A percentile compares a stretch with the other conserved stretches of the same genome.
phyloP scores from a whole-genome alignment of 2,888 invertebrate genomes.

The Gryllus longicercus region DNA sequence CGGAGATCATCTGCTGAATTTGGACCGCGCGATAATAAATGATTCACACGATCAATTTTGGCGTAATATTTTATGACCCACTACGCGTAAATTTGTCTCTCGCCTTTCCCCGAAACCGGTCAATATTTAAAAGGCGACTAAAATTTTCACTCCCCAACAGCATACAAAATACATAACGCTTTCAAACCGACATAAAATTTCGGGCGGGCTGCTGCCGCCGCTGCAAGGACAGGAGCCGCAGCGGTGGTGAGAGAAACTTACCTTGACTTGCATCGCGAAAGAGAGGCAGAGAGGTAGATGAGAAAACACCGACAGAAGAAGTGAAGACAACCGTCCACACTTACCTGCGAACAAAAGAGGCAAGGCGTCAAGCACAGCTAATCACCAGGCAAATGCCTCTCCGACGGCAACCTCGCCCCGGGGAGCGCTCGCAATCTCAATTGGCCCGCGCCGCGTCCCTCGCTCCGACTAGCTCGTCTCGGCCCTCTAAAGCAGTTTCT shows the following conservation, averaged over 20 bases:
- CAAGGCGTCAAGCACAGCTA: no score
- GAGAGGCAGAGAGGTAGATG: background rate
- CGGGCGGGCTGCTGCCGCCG: background rate
- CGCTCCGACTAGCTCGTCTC: no score
- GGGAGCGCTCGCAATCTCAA: no score
- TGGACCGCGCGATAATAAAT: background rate
- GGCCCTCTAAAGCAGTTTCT: no score
- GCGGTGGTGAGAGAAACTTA: background rate
- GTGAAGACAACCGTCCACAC: background rate
- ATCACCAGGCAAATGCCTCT: no score
- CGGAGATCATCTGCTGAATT: background rate
- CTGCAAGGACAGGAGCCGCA: background rate
- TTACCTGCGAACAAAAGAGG: constrained; percentile 3
- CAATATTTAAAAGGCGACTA: background rate
- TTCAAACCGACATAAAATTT: background rate
- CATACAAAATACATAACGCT: background rate
- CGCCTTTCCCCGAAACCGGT: background rate
- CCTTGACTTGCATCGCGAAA: background rate
- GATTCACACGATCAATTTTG: constrained; percentile 5
- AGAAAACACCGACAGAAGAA: background rate
- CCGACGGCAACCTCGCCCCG: no score
- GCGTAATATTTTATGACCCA: background rate
- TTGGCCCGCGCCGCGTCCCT: no score
- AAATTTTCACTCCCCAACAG: background rate
- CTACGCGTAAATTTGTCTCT: background rate